phyloP scores from a whole-genome alignment of 2,113 vertebrate genomes.

The Phalacrocorax carbo region DNA sequence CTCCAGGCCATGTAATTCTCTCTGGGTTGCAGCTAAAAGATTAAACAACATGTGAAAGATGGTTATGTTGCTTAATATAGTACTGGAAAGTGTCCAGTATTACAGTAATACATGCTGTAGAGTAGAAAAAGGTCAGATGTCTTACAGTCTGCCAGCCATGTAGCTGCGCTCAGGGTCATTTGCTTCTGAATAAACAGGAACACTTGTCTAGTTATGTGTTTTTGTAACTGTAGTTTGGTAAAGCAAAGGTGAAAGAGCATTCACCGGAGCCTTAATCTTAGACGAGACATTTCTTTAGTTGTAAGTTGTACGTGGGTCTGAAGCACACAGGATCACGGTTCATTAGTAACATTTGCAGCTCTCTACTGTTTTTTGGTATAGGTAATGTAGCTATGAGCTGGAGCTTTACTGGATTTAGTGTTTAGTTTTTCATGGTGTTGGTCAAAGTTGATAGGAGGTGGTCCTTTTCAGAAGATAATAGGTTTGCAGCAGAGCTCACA shows the following conservation, averaged over 20 bases:
- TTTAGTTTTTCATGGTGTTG: background rate
- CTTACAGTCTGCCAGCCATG: background rate
- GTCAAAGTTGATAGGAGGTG: background rate
- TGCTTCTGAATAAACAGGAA: background rate
- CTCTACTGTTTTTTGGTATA: background rate
- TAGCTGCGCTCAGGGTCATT: background rate
- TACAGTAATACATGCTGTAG: background rate
- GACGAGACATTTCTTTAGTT: background rate
- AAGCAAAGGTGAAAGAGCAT: background rate
- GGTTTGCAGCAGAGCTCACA: background rate
- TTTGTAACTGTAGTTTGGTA: background rate
- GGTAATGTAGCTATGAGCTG: background rate
- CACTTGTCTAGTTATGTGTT: background rate
- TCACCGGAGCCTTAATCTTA: background rate
- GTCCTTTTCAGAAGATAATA: background rate
- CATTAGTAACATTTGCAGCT: background rate
- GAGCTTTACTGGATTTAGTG: background rate
- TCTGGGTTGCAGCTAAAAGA: background rate
- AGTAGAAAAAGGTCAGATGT: background rate
- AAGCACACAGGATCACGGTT: background rate
- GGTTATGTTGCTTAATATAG: background rate
- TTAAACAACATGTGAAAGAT: background rate
- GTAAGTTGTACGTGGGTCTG: background rate
- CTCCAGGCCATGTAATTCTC: background rate
- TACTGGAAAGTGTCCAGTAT: background rate